Evolutionary conservation across 1,140 invertebrate genomes (phyloP).

Genomic region (Cherax destructor): DNA sequence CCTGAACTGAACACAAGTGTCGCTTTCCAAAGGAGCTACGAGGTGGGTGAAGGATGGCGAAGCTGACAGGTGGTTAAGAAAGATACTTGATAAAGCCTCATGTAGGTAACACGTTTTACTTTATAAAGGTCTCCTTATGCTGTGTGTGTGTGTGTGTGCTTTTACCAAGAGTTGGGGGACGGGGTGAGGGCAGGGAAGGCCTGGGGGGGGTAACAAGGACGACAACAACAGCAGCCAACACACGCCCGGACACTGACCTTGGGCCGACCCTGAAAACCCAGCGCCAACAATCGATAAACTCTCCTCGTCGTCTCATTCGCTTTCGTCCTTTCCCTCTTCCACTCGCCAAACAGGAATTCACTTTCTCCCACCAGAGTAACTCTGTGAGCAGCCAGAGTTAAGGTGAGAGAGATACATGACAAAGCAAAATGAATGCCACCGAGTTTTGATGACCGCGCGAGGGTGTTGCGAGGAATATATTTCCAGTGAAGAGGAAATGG

Average conservation of each 20-base stretch:
- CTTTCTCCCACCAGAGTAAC: not conserved
- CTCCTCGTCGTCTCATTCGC: not conserved
- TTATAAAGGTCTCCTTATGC: too few relatives aligned
- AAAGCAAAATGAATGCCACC: not conserved
- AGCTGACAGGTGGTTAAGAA: too few relatives aligned
- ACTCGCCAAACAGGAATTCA: not conserved
- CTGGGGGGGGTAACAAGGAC: too few relatives aligned
- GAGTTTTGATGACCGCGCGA: not conserved
- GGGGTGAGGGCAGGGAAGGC: too few relatives aligned
- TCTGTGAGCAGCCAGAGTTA: not conserved
- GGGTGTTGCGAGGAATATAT: not conserved
- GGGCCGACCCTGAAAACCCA: constrained; percentile 32
- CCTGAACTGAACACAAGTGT: too few relatives aligned
- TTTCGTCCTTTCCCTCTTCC: not conserved
- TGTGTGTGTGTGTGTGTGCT: too few relatives aligned
- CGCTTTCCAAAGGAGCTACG: too few relatives aligned
- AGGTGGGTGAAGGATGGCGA: too few relatives aligned
- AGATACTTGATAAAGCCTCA: too few relatives aligned
- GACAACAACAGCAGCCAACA: not conserved
- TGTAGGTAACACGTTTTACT: too few relatives aligned
- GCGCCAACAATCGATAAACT: constrained; percentile 24
- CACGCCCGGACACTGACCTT: constrained; percentile 35
- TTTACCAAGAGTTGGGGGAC: too few relatives aligned
- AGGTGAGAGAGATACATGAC: not conserved
- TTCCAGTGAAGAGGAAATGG: not conserved